A percentile compares a stretch with the other conserved stretches of the same genome.
These are phyloP conservation scores for Amphimedon queenslandica DNA, from an alignment of 37 sponge, comb jelly and placozoan species.

Conservation along the genomic window DNA sequence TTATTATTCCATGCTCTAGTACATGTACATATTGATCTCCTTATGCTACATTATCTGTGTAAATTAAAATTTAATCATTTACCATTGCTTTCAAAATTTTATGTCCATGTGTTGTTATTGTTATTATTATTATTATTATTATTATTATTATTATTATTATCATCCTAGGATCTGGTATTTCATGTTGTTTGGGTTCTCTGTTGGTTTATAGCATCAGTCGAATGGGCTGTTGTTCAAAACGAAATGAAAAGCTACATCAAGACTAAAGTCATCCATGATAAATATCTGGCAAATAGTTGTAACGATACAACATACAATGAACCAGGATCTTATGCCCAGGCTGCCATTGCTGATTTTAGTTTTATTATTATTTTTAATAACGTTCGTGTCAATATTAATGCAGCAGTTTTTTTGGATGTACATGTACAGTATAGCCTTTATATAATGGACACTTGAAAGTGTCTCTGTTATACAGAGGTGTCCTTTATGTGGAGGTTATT, in stretches of 20 bases:
- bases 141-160: too few species aligned
- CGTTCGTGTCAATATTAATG: not conserved
- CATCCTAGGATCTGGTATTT: conserved; percentile 60
- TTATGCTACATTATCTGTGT: not conserved
- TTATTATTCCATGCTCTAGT: too few species aligned
- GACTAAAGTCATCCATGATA: not conserved
- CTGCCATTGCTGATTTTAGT: conserved; percentile 29
- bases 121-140: too few species aligned
- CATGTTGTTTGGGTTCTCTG: conserved; percentile 47
- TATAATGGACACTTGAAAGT: too few species aligned
- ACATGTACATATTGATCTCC: conserved; percentile 1
- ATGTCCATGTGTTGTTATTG: too few species aligned
- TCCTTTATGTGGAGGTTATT: too few species aligned
- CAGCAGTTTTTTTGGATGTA: too few species aligned
- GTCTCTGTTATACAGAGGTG: too few species aligned
- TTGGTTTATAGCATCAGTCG: conserved; percentile 65
- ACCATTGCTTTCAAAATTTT: not conserved
- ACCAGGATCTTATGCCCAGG: conserved; percentile 21
- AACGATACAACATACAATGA: not conserved
- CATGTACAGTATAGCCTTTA: too few species aligned
- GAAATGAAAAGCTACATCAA: conserved; percentile 7
- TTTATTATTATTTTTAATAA: not conserved
- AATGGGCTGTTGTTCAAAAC: conserved; percentile 50
- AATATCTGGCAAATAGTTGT: not conserved
- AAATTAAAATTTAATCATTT: not conserved